These are phyloP conservation scores for Phoeniculus purpureus DNA, from an alignment of 2,797 vertebrate species.

Conservation along the genomic window DNA sequence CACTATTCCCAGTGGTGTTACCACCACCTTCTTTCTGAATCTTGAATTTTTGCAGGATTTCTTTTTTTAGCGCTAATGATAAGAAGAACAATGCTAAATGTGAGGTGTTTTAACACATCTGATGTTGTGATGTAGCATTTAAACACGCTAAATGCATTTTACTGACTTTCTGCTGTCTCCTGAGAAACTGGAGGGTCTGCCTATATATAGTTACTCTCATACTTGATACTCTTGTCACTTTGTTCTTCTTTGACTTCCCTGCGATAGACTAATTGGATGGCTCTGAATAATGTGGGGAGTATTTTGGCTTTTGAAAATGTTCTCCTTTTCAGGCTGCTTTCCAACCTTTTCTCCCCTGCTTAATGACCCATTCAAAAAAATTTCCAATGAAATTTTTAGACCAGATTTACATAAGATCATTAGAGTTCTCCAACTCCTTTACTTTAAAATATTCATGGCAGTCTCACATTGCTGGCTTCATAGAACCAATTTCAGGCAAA, in stretches of 20 bases:
- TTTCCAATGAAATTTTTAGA: conserved; percentile 43
- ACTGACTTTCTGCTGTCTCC: background rate
- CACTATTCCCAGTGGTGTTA: background rate
- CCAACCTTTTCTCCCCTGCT: conserved; percentile 54
- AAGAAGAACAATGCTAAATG: background rate
- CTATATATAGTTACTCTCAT: background rate
- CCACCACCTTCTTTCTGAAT: background rate
- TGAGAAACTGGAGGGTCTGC: background rate
- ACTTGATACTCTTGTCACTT: conserved; percentile 3
- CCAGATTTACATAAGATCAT: conserved; percentile 67
- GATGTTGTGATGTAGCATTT: background rate
- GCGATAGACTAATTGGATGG: conserved; percentile 43
- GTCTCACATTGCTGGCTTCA: conserved; percentile 53
- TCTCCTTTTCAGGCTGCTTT: conserved; percentile 60
- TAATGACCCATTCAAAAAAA: conserved; percentile 61
- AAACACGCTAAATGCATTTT: background rate
- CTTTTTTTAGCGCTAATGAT: background rate
- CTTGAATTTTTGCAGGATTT: background rate
- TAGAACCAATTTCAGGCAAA: conserved; percentile 51
- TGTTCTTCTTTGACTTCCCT: conserved; percentile 34
- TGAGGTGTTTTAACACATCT: background rate
- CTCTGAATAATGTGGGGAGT: conserved; percentile 12
- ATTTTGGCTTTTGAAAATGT: conserved; percentile 52
- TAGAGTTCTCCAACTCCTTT: conserved; percentile 54
- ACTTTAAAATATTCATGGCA: conserved; percentile 71